These are phyloP conservation scores for Epirrita christyi DNA, from an alignment of 2,888 invertebrate species.

Conservation along the genomic window DNA sequence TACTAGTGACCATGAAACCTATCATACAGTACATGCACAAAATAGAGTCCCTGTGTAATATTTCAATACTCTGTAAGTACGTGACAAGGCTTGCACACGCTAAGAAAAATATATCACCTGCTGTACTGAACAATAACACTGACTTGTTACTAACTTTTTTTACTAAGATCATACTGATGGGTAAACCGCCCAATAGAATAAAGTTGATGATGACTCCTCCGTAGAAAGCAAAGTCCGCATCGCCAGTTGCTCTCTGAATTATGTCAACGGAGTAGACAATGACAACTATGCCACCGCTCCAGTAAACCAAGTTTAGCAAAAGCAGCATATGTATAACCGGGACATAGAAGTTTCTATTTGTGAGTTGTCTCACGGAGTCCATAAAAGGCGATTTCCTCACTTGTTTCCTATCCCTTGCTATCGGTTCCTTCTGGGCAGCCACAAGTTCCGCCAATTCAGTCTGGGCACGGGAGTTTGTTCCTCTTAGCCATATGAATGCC, in stretches of 20 bases:
- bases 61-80: background rate
- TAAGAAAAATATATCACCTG: background rate
- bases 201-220: background rate
- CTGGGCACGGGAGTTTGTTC: background rate
- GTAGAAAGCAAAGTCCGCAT: conserved; percentile 3
- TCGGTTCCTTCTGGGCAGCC: background rate
- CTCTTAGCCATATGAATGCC: background rate
- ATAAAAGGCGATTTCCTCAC: background rate
- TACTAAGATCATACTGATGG: background rate
- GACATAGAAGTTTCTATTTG: background rate
- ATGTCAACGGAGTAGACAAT: conserved; percentile 16
- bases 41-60: background rate
- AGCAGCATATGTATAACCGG: background rate
- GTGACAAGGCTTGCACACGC: background rate
- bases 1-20: conserved; percentile 4
- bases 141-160: background rate
- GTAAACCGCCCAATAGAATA: background rate
- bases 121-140: background rate
- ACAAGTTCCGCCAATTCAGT: background rate
- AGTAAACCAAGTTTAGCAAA: background rate
- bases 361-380: background rate
- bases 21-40: conserved; percentile 2
- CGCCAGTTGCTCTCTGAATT: conserved; percentile 10
- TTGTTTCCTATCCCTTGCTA: background rate
- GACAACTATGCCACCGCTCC: background rate